Conservation (phyloP, 2,797 vertebrate species). For the Girardinus metallicus region DNA sequence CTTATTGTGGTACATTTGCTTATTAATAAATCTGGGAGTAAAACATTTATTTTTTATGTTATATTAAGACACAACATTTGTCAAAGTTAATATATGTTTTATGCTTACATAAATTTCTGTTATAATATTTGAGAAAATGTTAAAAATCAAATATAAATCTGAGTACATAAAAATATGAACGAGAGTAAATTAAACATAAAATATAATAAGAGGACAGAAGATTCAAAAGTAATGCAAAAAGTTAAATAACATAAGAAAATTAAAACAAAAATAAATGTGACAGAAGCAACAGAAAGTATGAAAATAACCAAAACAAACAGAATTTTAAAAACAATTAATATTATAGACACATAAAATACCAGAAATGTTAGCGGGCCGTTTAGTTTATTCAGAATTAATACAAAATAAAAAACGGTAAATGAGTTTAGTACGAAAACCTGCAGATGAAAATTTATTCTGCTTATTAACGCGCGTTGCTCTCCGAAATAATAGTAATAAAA, state of each 20-base stretch:
- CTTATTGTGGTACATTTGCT: neutral
- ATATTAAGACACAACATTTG: neutral
- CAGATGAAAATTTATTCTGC: no score
- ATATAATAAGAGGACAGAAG: neutral
- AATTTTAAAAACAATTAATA: neutral
- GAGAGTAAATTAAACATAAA: neutral
- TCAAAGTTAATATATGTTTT: neutral
- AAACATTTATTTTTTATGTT: neutral
- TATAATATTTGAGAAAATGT: neutral
- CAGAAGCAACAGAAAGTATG: neutral
- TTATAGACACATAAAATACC: neutral
- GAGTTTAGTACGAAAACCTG: neutral
- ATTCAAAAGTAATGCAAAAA: neutral
- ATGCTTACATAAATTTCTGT: neutral
- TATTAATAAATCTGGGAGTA: neutral
- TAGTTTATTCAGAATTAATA: neutral
- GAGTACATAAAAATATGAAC: no score
- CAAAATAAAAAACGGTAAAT: neutral
- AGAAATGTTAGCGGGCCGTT: neutral
- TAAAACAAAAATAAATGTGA: neutral
- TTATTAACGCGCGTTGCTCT: no score
- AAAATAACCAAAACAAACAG: neutral
- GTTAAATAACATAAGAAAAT: neutral
- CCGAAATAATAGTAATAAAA: no score
- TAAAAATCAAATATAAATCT: neutral